Base-by-base conservation (phyloP, 23 tunicate species). In the Styela clava region DNA sequence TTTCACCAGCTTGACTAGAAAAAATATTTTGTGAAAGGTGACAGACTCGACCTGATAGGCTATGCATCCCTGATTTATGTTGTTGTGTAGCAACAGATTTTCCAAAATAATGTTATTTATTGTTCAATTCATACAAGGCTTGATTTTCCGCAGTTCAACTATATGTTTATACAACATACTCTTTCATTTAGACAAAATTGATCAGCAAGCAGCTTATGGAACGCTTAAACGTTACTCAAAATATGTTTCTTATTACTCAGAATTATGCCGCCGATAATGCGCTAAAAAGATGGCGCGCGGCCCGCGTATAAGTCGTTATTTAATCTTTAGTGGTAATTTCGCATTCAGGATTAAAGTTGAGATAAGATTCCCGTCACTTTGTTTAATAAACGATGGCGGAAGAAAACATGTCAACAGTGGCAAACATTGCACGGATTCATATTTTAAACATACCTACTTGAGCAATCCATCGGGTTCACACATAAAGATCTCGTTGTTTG, bases 361-460 rank as follows among this genome's bases (percentile, higher is more conserved):
- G 81, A 76, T 76, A 76, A 76, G 81, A 76, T 28, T 31, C 32
- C 32, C 27, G 1, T 52, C 31, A 52, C 64, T 24, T 51, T 76
- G 81, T 76, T 76, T 76, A 36, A 76, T 76, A 76, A 76, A 76
- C 81, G 64, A 7, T 19, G 65, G 65, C 52, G 65, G 62, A 51
- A 76, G 81, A 52, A 73, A 76, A 76, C 81, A 76, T 76, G 65
- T 76, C 81, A 76, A 76, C 81, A 76, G 37, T 32, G 37, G 77
- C 35, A 32, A 30, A 32, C 77, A 71, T 34, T 33, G 34, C 23
- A 71, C 12, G 77, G 31, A 65, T 24, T 65, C 31, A 24, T 27
- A 16, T 71, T 71, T 71, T 71, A 26, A 71, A 71, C 77, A 71
- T 5, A n/a, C 37, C 2, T 71, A 28, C 37, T 71, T 34, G 9